A percentile compares a stretch with the other conserved stretches of the same genome.
Conservation (phyloP, 2,113 vertebrate genomes). For the Nycticryphes semicollaris region DNA sequence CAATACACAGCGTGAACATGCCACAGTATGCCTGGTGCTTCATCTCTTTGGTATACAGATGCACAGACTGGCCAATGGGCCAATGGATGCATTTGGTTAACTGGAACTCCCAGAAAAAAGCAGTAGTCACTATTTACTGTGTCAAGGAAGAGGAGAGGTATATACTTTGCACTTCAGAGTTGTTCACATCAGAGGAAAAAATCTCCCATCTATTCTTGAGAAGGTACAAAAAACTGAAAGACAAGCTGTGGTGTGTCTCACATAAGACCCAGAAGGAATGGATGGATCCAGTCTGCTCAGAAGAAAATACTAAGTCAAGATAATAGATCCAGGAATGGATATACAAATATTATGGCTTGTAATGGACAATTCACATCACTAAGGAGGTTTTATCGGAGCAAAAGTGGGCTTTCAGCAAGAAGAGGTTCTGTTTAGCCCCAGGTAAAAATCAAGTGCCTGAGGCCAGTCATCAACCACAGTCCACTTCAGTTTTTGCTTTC, state of each 20-base stretch:
- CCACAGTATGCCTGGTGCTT: not conserved
- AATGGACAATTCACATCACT: not conserved
- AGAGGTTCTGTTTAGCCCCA: not conserved
- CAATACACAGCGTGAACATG: not conserved
- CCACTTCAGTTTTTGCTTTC: not conserved
- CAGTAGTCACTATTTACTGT: not conserved
- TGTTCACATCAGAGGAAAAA: not conserved
- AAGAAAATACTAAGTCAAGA: not conserved
- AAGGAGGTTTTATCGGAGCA: not conserved
- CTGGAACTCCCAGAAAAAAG: not conserved
- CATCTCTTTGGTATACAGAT: not conserved
- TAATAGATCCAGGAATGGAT: not conserved
- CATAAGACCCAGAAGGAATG: not conserved
- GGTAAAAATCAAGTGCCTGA: not conserved
- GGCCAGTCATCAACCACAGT: not conserved
- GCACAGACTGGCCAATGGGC: not conserved
- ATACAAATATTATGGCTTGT: not conserved
- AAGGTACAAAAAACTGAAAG: not conserved
- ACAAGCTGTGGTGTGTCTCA: not conserved
- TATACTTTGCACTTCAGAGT: not conserved
- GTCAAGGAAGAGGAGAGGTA: not conserved
- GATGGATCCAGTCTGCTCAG: not conserved
- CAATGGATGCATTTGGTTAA: not conserved
- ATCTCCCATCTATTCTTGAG: not conserved
- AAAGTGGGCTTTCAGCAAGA: not conserved